Evolutionary conservation across 2,797 vertebrate species (phyloP).

Genomic region (Luscinia luscinia): DNA sequence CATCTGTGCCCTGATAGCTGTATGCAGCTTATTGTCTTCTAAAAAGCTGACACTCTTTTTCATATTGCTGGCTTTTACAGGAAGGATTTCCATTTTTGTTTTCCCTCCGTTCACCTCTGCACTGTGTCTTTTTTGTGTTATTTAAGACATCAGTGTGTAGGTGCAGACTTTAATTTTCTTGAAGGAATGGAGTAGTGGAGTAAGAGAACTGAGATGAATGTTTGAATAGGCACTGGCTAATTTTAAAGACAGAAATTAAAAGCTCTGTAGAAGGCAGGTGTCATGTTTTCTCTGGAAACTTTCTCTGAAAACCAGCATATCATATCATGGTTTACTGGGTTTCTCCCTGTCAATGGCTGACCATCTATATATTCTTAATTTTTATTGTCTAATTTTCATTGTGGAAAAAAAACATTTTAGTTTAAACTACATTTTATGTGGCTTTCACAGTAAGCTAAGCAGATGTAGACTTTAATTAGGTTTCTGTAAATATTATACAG

Average conservation of each 20-base stretch:
- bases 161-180: not conserved
- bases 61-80: not conserved
- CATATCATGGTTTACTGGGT: not conserved
- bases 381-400: not conserved
- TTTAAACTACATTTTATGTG: not conserved
- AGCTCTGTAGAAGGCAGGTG: not conserved
- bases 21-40: not conserved
- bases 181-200: not conserved
- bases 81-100: not conserved
- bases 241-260: not conserved
- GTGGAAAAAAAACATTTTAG: not conserved
- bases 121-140: not conserved
- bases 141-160: not conserved
- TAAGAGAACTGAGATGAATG: not conserved
- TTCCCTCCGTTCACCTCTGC: not conserved
- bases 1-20: not conserved
- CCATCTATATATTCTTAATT: not conserved
- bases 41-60: not conserved
- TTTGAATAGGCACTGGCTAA: not conserved
- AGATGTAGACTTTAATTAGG: not conserved
- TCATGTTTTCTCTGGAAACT: not conserved
- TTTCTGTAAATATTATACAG: not conserved
- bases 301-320: no score
- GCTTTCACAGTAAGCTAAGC: not conserved
- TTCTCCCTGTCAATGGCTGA: not conserved